Conservation (phyloP, 1,140 invertebrate genomes). For the Lucilia cuprina region DNA sequence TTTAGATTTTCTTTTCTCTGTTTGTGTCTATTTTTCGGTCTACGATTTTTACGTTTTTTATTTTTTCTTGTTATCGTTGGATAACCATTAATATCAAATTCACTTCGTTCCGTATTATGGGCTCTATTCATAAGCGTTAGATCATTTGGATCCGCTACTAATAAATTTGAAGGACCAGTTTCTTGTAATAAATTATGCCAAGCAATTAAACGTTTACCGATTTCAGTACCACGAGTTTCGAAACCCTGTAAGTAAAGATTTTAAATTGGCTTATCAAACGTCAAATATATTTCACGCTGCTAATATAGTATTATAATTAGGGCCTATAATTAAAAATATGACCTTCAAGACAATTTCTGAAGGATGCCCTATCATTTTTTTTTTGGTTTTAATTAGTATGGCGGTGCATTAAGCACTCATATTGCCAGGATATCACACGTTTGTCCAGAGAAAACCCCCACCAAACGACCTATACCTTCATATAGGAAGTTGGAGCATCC, state of each 20-base stretch:
- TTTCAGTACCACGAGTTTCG: slow-evolving; percentile 84
- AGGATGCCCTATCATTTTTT: no score
- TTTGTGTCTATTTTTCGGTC: slow-evolving; percentile 60
- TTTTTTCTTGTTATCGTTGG: slow-evolving; percentile 37
- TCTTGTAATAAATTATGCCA: slow-evolving; percentile 85
- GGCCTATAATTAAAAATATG: no score
- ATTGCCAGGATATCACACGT: no score
- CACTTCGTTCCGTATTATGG: slow-evolving; percentile 23
- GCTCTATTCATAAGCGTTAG: slow-evolving; percentile 47
- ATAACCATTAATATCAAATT: slow-evolving; percentile 20
- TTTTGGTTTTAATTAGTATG: no score
- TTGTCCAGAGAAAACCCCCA: no score
- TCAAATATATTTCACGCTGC: no score
- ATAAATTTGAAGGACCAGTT: slow-evolving; percentile 70
- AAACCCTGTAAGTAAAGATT: slow-evolving; percentile 70
- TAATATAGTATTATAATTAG: no score
- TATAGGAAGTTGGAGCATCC: no score
- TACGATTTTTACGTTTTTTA: slow-evolving; percentile 58
- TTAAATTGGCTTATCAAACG: no score
- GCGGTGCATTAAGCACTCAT: no score
- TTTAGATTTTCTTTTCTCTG: slow-evolving; percentile 62
- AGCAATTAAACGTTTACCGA: slow-evolving; percentile 78
- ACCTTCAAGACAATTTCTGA: no score
- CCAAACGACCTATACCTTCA: no score
- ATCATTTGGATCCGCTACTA: slow-evolving; percentile 78